Percentiles rank a stretch among this genome's conserved stretches.
Evolutionary conservation across 2,113 vertebrate genomes (phyloP).

Genomic region (Hypocryptadius cinnamomeus): DNA sequence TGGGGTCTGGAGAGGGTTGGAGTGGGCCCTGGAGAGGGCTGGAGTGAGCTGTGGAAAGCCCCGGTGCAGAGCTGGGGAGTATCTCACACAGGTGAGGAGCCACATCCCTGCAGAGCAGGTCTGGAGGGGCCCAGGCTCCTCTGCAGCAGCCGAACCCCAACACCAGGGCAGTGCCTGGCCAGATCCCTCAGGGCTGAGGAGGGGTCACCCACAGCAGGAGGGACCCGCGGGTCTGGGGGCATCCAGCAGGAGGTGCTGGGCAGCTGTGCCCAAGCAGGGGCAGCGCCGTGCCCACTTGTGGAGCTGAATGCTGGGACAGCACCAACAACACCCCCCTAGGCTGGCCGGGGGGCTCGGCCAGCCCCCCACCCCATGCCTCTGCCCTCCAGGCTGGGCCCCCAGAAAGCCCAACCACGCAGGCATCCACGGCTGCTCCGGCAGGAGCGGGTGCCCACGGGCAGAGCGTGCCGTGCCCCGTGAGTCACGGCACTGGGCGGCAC

Average conservation of each 20-base stretch:
- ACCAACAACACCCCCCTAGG: rapidly evolving
- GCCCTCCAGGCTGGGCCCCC: background rate
- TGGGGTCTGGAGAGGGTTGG: background rate
- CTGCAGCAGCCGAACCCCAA: background rate
- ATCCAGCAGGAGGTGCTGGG: background rate
- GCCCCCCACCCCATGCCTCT: no score
- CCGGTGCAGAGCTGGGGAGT: background rate
- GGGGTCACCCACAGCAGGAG: background rate
- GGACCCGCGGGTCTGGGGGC: rapidly evolving
- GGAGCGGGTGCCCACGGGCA: background rate
- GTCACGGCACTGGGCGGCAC: background rate
- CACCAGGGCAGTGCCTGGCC: background rate
- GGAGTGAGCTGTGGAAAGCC: background rate
- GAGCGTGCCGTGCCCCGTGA: background rate
- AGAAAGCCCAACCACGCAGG: background rate
- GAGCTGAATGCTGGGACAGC: background rate
- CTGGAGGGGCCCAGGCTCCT: background rate
- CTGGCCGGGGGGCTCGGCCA: background rate
- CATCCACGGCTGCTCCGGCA: background rate
- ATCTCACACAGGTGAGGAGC: background rate
- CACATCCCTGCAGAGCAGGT: background rate
- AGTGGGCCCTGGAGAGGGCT: background rate
- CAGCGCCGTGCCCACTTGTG: rapidly evolving
- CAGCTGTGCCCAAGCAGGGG: background rate
- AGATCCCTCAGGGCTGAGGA: background rate